These are phyloP conservation scores for Zaprionus lineosus DNA, from an alignment of 2,888 invertebrate species.

Conservation along the genomic window DNA sequence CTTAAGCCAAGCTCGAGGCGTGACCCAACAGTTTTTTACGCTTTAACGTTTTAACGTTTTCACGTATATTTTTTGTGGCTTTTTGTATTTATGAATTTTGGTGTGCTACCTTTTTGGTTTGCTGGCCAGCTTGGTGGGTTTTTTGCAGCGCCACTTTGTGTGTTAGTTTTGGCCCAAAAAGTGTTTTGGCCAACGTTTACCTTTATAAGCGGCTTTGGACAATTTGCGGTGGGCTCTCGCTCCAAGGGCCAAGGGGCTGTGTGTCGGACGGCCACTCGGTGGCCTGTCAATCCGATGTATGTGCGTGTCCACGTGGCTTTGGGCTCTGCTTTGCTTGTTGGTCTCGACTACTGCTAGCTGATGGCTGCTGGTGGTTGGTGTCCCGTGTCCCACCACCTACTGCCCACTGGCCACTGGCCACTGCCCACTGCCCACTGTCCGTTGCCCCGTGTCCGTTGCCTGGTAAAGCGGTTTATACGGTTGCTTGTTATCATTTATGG, in stretches of 20 bases:
- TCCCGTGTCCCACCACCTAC: too few species aligned
- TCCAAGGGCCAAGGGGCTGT: not conserved
- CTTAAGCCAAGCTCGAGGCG: constrained; percentile 43
- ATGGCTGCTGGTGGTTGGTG: too few species aligned
- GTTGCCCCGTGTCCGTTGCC: constrained; percentile 21
- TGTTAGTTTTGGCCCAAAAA: constrained; percentile 70
- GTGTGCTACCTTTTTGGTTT: constrained; percentile 64
- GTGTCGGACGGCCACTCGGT: not conserved
- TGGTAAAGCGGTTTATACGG: constrained; percentile 60
- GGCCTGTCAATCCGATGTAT: too few species aligned
- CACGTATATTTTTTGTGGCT: constrained; percentile 21
- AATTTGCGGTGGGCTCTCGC: constrained; percentile 56
- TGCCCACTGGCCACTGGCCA: constrained; percentile 23
- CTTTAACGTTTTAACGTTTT: not conserved
- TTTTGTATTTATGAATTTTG: constrained; percentile 48
- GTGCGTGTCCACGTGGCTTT: constrained; percentile 46
- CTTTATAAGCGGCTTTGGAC: constrained; percentile 76
- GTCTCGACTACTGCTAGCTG: too few species aligned
- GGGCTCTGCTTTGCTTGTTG: constrained; percentile 26
- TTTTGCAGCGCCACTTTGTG: constrained; percentile 51
- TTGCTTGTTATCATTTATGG: constrained; percentile 75
- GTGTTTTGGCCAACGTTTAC: constrained; percentile 70
- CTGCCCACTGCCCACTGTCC: too few species aligned
- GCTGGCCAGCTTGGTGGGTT: constrained; percentile 45
- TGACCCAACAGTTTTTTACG: constrained; percentile 44